These are phyloP conservation scores for Chitala chitala DNA, from an alignment of 2,113 vertebrate species.

Conservation along the genomic window DNA sequence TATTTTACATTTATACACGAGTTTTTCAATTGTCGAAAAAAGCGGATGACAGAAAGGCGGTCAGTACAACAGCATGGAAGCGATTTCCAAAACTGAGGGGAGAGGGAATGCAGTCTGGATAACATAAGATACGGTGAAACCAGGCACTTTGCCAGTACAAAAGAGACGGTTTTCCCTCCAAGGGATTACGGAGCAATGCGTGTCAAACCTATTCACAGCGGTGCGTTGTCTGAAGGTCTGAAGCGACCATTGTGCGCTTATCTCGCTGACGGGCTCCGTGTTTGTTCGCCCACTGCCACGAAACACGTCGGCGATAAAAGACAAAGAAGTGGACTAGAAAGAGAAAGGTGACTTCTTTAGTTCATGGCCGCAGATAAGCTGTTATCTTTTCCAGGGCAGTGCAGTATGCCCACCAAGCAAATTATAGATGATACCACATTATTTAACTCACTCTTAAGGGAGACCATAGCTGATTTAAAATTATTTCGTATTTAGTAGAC, in stretches of 20 bases:
- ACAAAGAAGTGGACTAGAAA: constrained; percentile 12
- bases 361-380: constrained; percentile 22
- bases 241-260: constrained; percentile 41
- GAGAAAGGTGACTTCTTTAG: constrained; percentile 24
- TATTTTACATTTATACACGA: constrained; percentile 8
- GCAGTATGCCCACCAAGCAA: constrained; percentile 7
- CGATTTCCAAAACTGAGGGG: constrained; percentile 46
- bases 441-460: constrained; percentile 8
- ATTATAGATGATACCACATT: constrained; percentile 10
- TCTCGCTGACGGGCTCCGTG: constrained; percentile 32
- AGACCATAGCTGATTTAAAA: neutral
- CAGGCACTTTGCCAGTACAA: constrained; percentile 44
- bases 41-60: constrained; percentile 32
- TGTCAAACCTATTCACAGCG: constrained; percentile 49
- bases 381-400: constrained; percentile 15
- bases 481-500: neutral
- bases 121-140: constrained; percentile 48
- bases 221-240: constrained; percentile 40
- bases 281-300: constrained; percentile 31
- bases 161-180: constrained; percentile 39
- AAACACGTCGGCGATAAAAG: constrained; percentile 28
- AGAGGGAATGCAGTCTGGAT: constrained; percentile 47
- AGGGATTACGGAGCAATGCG: constrained; percentile 52
- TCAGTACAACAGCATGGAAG: constrained; percentile 42
- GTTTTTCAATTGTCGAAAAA: constrained; percentile 23